Base-by-base conservation (phyloP, 1,140 invertebrate genomes). In the Apis laboriosa region DNA sequence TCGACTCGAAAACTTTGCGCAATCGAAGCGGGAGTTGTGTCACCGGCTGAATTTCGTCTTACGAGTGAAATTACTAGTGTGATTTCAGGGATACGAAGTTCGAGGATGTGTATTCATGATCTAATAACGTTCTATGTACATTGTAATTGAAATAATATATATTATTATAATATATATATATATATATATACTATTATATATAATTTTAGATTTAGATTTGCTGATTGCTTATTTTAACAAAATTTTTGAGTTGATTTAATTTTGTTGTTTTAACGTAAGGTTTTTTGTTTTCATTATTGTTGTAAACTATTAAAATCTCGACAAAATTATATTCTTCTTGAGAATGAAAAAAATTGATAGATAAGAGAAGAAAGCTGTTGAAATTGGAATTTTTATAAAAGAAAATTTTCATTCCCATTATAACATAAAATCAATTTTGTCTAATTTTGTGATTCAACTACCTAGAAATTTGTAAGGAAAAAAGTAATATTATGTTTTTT, bases 11-110 rank as follows among this genome's bases (percentile, higher is more conserved):
- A 63, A 63, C 55, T 56, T 56, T 21, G 4, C 49, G 74, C 67
- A 77, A 87, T 81, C 86, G n/a, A 61, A 60, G 34, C n/a, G 49
- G 43, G 43, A 8, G 53, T 60, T n/a, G 49, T 19, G 51, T 49
- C 58, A n/a, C 49, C 1, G 3, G 19, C 2, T 51, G 24, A 17
- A 21, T 55, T 63, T 21, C 75, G 51, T 53, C 61, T 66, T 66
- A 11, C 53, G 17, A 15, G 15, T 24, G 58, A 75, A 76, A 76
- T 28, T 63, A n/a, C 13, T 43, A 17, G 60, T 28, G 49, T 63
- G 43, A 64, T 64, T 76, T 51, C n/a, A 28, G 17, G 2, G 49
- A 34, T 43, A 74, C n/a, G 19, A 11, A 64, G 34, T 53, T 34
- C 12, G 67, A 17, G 43, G 1, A 28, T 67, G 17, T 67, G 9